These are phyloP conservation scores for Drosophila cardini DNA, from an alignment of 1,140 invertebrate species.

Conservation along the genomic window DNA sequence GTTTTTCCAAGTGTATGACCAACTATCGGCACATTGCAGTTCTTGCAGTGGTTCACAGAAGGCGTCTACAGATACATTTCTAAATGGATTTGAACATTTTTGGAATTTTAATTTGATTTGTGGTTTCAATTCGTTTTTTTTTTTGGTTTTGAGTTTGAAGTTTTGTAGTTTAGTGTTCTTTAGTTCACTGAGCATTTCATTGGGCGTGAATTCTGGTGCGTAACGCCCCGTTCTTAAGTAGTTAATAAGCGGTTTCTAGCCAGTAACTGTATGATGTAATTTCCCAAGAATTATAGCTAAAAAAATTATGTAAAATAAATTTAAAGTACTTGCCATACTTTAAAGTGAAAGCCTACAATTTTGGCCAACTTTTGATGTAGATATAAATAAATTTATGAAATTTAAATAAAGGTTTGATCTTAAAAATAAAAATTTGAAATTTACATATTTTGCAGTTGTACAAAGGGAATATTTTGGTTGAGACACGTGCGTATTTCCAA, in stretches of 20 bases:
- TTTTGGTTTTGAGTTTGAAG: background rate
- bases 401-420: background rate
- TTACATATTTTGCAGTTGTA: conserved; percentile 13
- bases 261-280: background rate
- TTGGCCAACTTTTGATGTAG: background rate
- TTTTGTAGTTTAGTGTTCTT: background rate
- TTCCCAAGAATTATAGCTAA: background rate
- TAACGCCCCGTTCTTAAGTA: conserved; percentile 60
- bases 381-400: background rate
- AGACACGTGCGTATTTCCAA: background rate
- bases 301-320: background rate
- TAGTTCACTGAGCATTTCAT: conserved; percentile 51
- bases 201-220: conserved; percentile 53
- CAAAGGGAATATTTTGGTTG: conserved; percentile 1
- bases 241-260: conserved; percentile 56
- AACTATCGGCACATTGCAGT: conserved; percentile 47
- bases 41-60: conserved; percentile 50
- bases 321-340: background rate
- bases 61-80: conserved; percentile 46
- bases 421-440: conserved; percentile 8
- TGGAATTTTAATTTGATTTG: conserved; percentile 79
- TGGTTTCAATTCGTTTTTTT: conserved; percentile 58
- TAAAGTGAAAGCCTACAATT: background rate
- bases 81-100: conserved; percentile 40
- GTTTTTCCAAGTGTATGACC: conserved; percentile 32